Evolutionary conservation across 2,797 vertebrate species (phyloP).

Genomic region (Scolopax bukidnonensis): DNA sequence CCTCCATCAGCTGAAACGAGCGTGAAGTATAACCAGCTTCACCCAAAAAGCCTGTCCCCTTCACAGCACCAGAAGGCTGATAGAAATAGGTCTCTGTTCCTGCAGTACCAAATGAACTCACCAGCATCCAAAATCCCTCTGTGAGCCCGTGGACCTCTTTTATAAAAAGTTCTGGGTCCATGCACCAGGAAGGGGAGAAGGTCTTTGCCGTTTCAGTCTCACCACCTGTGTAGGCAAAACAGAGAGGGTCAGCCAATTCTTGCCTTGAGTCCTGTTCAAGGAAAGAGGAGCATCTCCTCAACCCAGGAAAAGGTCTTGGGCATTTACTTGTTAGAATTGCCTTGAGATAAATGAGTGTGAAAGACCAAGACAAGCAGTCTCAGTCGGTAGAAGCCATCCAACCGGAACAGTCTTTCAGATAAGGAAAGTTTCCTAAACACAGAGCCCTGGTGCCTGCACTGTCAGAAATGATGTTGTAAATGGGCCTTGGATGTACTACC

Average conservation of each 20-base stretch:
- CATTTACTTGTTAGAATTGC: not conserved
- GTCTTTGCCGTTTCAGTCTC: not conserved
- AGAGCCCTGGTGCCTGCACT: rapidly evolving
- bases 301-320: not conserved
- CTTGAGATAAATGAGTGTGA: not conserved
- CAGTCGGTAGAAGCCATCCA: not conserved
- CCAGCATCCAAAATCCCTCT: not conserved
- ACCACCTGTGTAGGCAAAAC: not conserved
- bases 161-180: not conserved
- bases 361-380: not conserved
- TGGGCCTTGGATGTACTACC: not conserved
- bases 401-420: not conserved
- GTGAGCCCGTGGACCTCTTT: rapidly evolving
- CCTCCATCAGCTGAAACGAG: not conserved
- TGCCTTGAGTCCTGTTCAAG: not conserved
- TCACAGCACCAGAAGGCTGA: not conserved
- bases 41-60: not conserved
- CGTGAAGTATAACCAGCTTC: not conserved
- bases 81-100: conserved; percentile 23
- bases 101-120: not conserved
- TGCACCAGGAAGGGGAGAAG: rapidly evolving
- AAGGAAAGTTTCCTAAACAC: not conserved
- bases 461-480: not conserved
- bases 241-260: not conserved
- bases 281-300: not conserved